Conservation (phyloP, 2,113 vertebrate genomes). For the Gobius niger region DNA sequence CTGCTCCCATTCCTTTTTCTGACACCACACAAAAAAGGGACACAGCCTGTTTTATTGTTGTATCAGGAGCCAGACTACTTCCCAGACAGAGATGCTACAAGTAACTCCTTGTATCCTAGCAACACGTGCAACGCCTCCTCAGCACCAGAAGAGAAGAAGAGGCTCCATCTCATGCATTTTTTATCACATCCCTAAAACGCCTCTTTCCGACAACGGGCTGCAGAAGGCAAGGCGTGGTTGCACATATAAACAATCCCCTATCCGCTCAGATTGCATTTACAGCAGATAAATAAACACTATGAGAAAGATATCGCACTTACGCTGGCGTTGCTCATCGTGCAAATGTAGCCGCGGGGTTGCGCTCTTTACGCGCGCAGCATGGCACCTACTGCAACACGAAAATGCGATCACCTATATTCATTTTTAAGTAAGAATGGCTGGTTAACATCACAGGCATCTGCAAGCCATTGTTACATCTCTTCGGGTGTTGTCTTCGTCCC, state of each 20-base stretch:
- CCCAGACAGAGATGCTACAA: constrained; percentile 9
- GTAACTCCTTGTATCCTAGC: constrained; percentile 55
- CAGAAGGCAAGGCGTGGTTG: background rate
- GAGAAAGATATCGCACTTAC: constrained; percentile 35
- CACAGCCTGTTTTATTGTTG: background rate
- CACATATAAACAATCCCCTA: background rate
- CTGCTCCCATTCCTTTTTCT: constrained; percentile 73
- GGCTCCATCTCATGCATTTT: constrained; percentile 3
- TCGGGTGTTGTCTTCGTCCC: constrained; percentile 6
- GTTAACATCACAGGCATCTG: background rate
- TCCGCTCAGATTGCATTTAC: background rate
- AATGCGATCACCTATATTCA: background rate
- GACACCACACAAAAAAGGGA: background rate
- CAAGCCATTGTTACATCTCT: constrained; percentile 1
- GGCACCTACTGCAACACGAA: background rate
- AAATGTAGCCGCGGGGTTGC: constrained; percentile 6
- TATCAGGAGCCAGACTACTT: background rate
- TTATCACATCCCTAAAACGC: background rate
- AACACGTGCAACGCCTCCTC: constrained; percentile 52
- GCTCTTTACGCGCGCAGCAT: constrained; percentile 11
- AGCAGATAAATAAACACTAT: accelerated
- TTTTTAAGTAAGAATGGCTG: background rate
- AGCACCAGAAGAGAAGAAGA: constrained; percentile 28
- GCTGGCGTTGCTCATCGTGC: constrained; percentile 55
- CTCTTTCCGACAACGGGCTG: background rate